Evolutionary conservation across 37 sponge, comb jelly and placozoan genomes (phyloP), one percentile per base, ranked within the genome.

Genomic region (Cliona cf. orientalis): DNA sequence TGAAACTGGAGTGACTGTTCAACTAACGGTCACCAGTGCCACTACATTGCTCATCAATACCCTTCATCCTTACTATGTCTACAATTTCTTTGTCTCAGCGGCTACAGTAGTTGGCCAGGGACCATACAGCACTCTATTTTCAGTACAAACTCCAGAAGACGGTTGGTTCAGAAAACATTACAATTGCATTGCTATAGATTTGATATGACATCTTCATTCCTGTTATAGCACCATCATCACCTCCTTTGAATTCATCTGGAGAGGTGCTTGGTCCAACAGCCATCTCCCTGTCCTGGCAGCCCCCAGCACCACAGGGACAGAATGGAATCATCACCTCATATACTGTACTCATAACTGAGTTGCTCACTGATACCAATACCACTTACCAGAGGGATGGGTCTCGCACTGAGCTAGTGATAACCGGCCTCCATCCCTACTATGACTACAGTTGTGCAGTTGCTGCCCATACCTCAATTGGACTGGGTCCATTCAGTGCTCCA

Each of bases 311-410:
- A 19, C 2, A 60, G 2, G 63, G 62, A 34, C 78, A 77, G 25
- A 77, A 77, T 77, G 78, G 78, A 31, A 33, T 61, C 40, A 77
- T 77, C 22, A 23, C 45, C 21, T 2, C 9, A 14, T 77, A 77
- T 60, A 36, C 38, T 3, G 39, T n/a, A n/a, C n/a, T n/a, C n/a
- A n/a, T n/a, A n/a, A n/a, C n/a, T n/a, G n/a, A n/a, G n/a, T n/a
- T n/a, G n/a, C n/a, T n/a, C n/a, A n/a, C n/a, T n/a, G n/a, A n/a
- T n/a, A n/a, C n/a, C n/a, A n/a, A n/a, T n/a, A n/a, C n/a, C n/a
- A n/a, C n/a, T 19, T 56, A 59, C 41, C 0, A 60, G 2, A 58
- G 25, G 44, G 43, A 11, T 2, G 72, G 72, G 44, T 19, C 70
- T 2, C 56, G 14, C 19, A 22, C 25, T 46, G 55, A 75, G 11